A percentile compares a stretch with the other conserved stretches of the same genome.
Conservation (phyloP, 2,888 invertebrate genomes). For the Diaperis boleti region DNA sequence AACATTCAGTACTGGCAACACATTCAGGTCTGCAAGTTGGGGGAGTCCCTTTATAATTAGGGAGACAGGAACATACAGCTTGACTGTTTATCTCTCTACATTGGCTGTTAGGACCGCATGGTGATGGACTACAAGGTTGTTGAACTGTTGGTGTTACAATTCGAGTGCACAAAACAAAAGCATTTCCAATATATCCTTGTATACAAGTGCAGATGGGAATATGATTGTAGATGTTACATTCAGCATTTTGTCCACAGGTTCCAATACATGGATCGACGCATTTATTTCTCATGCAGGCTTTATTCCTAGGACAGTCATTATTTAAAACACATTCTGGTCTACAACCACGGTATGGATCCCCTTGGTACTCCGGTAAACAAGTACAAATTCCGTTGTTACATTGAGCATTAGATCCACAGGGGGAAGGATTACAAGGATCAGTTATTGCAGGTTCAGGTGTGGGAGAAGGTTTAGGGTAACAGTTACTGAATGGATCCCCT, state of each 20-base stretch:
- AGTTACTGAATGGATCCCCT: conserved; percentile 70
- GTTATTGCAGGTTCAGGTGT: conserved; percentile 59
- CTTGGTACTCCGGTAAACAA: conserved; percentile 79
- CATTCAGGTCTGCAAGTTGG: conserved; percentile 87
- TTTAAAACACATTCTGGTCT: conserved; percentile 84
- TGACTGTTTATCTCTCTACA: conserved; percentile 76
- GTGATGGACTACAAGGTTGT: conserved; percentile 80
- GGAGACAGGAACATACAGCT: conserved; percentile 66
- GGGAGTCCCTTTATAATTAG: conserved; percentile 68
- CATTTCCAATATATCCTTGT: conserved; percentile 75
- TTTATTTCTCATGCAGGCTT: conserved; percentile 79
- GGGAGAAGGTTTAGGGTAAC: conserved; percentile 61
- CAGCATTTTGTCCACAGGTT: conserved; percentile 71
- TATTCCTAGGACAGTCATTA: conserved; percentile 76
- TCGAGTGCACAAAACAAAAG: conserved; percentile 73
- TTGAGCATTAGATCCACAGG: conserved; percentile 72
- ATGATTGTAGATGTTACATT: conserved; percentile 72
- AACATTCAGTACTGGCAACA: conserved; percentile 82
- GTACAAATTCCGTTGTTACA: conserved; percentile 77
- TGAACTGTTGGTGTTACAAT: conserved; percentile 62
- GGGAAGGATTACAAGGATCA: conserved; percentile 72
- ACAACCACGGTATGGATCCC: conserved; percentile 82
- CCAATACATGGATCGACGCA: conserved; percentile 81
- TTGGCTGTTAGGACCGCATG: conserved; percentile 84
- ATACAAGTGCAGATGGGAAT: conserved; percentile 77